Evolutionary conservation across 2,113 vertebrate genomes (phyloP), one percentile per base, ranked within the genome.

Genomic region (Sialia sialis): DNA sequence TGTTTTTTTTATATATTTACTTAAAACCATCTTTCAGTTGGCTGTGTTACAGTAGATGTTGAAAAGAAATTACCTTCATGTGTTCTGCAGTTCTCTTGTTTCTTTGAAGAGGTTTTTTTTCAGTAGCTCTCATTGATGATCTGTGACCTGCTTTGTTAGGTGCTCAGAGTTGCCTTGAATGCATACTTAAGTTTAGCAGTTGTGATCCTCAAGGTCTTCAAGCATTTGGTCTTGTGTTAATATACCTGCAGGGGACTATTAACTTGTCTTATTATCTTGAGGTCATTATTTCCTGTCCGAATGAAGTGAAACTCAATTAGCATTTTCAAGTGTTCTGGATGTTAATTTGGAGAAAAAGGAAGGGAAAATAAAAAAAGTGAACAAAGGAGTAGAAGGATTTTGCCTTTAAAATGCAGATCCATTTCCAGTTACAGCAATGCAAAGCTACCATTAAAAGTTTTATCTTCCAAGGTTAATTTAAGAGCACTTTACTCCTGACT

Each of bases 211-310:
- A 91, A 95, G 93, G 78, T 95, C 89, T 94, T 93, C 77, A 66
- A 85, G 93, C 93, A 89, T 95, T 95, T 94, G 89, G 81, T 94
- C 70, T 79, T 87, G 49, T 73, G 74, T 89, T 95, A 95, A 94
- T 95, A 94, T 94, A 95, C 93, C 91, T 95, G 94, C 87, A 91
- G 95, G 92, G 86, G 69, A 74, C 95, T 91, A 89, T 96, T 96
- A 97, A 94, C 93, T 93, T 92, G 76, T 93, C 89, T 75, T 96
- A 89, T 81, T 95, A 92, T 84, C 82, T 93, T 66, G 85, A 95
- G 96, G 94, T 96, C 95, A 86, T 96, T 96, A 94, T 96, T 96
- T 92, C 68, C 90, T 94, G 88, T 96, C 85, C 83, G 96, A 94
- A 86, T 88, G 63, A 90, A 95, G 55, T 86, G 82, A 94, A 95